Conservation (phyloP, 2,888 invertebrate species). For the Cyaniris semiargus region DNA sequence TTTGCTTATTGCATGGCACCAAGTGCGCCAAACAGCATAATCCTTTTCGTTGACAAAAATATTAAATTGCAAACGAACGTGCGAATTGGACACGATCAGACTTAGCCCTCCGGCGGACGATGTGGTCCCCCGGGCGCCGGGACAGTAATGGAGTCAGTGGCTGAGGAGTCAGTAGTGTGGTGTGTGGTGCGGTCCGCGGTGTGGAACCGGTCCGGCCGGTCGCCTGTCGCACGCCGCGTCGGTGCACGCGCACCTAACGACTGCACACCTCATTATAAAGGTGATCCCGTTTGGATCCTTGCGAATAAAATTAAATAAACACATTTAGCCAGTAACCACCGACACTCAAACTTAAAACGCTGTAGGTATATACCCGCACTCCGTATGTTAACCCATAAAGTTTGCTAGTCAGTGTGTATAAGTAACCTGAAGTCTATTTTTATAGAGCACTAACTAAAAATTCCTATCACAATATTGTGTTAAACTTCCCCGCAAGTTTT, state of each 20-base stretch:
- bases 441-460: not conserved
- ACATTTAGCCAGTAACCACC: too few species aligned
- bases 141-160: not conserved
- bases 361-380: too few species aligned
- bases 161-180: not conserved
- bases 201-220: constrained; percentile 10
- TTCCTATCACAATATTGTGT: not conserved
- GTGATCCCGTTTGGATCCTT: not conserved
- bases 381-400: too few species aligned
- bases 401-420: too few species aligned
- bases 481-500: not conserved
- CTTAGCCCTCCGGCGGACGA: not conserved
- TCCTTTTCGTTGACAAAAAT: not conserved
- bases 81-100: not conserved
- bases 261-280: not conserved
- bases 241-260: not conserved
- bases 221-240: not conserved
- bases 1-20: not conserved
- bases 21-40: not conserved
- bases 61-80: not conserved
- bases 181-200: not conserved
- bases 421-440: too few species aligned
- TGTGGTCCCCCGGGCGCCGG: not conserved
- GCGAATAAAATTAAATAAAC: not conserved
- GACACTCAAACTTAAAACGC: too few species aligned